A percentile compares a stretch with the other conserved stretches of the same genome.
Evolutionary conservation across 1,140 invertebrate species (phyloP).

Genomic region (Uloborus diversus): DNA sequence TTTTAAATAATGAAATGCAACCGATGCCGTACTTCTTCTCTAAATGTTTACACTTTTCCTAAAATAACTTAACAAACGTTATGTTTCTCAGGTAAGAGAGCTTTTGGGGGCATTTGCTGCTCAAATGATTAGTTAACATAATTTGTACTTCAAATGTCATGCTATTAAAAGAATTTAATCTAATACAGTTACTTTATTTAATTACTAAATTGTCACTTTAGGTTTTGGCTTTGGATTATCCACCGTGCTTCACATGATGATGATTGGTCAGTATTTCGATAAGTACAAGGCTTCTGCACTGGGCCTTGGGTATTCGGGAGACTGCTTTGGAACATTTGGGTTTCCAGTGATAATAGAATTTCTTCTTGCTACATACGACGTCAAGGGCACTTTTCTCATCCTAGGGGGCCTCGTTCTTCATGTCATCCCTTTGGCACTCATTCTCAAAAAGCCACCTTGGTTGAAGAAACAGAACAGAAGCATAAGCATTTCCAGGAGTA

Average conservation of each 20-base stretch:
- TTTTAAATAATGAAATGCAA: too few species aligned
- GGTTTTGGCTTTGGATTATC: conserved; percentile 63
- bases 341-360: conserved; percentile 63
- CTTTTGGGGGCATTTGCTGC: too few species aligned
- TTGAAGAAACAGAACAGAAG: background rate
- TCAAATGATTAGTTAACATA: too few species aligned
- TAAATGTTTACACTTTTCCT: too few species aligned
- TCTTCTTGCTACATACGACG: conserved; percentile 47
- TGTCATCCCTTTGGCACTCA: conserved; percentile 79
- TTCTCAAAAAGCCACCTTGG: conserved; percentile 72
- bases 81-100: too few species aligned
- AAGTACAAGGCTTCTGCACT: conserved; percentile 61
- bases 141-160: too few species aligned
- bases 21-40: too few species aligned
- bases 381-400: conserved; percentile 69
- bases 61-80: too few species aligned
- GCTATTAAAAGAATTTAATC: too few species aligned
- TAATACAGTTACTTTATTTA: too few species aligned
- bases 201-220: too few species aligned
- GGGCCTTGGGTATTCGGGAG: conserved; percentile 63
- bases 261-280: conserved; percentile 61
- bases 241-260: conserved; percentile 62
- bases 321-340: conserved; percentile 63
- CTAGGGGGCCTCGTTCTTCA: conserved; percentile 84
- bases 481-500: background rate